Evolutionary conservation across 2,113 vertebrate genomes (phyloP), one percentile per base, ranked within the genome.

Genomic region (Erpornis zantholeuca): DNA sequence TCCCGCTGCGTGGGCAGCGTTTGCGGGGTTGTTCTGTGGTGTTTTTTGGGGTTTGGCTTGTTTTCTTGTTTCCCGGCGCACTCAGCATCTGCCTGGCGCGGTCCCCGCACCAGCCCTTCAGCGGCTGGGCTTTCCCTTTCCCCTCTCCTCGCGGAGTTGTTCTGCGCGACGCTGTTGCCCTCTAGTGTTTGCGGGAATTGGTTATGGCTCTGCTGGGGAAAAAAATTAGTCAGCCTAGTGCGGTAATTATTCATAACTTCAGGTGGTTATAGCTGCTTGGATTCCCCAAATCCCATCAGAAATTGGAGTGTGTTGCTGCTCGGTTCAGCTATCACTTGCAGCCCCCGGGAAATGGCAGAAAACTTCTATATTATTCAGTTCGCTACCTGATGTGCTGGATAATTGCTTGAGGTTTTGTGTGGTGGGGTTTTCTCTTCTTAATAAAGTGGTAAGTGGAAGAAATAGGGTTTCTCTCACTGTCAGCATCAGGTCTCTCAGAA

Each of bases 151-250:
- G 9, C 4, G 9, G 76, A 2, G 24, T 64, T 59, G 44, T 81
- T 88, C 49, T 15, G n/a, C 90, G 97, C 68, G 91, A 77, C 96
- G 28, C 94, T 94, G 96, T 97, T 97, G 98, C 98, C 98, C 98
- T 97, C 98, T 98, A 96, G 97, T 82, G 98, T 94, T 77, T 82
- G 71, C 4, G n/a, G 90, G 3, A 47, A 11, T 61, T 3, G 71
- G 52, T n/a, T 86, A 3, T 69, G 23, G 68, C 72, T 44, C 35
- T 50, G 86, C 15, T 18, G 71, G 31, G 84, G n/a, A 15, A 5
- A 79, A 54, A 35, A 96, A 68, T 82, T 15, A 88, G 64, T 14
- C 80, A 11, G 82, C 63, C 71, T 59, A n/a, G 50, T 31, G 69
- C 69, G 25, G 79, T 28, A 24, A 78, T 72, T 78, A n/a, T 80